phyloP scores from a whole-genome alignment of 64 coral and sea anemone genomes.

The Actinia equina region DNA sequence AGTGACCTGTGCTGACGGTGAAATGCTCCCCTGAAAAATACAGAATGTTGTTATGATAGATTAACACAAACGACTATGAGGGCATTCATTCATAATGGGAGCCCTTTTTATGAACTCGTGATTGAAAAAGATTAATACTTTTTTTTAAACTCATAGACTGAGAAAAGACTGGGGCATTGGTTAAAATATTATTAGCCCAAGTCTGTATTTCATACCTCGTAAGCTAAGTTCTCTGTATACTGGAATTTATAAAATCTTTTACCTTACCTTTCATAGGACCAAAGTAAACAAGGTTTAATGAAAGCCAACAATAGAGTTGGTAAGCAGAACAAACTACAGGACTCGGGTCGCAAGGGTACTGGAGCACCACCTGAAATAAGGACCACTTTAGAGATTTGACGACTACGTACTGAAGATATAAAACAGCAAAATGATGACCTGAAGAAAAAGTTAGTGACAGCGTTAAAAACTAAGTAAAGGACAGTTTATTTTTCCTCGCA shows the following conservation, averaged over 20 bases:
- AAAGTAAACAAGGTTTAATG: conserved; percentile 75
- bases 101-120: too few relatives aligned
- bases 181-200: too few relatives aligned
- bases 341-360: conserved; percentile 64
- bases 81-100: too few relatives aligned
- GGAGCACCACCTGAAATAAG: conserved; percentile 93
- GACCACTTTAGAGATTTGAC: conserved; percentile 87
- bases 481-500: too few relatives aligned
- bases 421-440: conserved; percentile 93
- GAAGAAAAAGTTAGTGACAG: neutral
- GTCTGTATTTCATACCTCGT: too few relatives aligned
- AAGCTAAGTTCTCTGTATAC: too few relatives aligned
- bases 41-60: neutral
- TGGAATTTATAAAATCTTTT: neutral
- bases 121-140: too few relatives aligned
- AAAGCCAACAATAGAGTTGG: conserved; percentile 71
- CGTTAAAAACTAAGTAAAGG: too few relatives aligned
- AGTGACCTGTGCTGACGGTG: conserved; percentile 49
- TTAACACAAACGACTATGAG: too few relatives aligned
- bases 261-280: conserved; percentile 74
- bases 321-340: conserved; percentile 87
- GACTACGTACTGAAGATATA: conserved; percentile 70
- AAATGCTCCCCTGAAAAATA: conserved; percentile 68
- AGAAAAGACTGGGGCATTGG: too few relatives aligned
- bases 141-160: too few relatives aligned